These are phyloP conservation scores for Corythornis cristatus DNA, from an alignment of 2,113 vertebrate species.

Conservation along the genomic window DNA sequence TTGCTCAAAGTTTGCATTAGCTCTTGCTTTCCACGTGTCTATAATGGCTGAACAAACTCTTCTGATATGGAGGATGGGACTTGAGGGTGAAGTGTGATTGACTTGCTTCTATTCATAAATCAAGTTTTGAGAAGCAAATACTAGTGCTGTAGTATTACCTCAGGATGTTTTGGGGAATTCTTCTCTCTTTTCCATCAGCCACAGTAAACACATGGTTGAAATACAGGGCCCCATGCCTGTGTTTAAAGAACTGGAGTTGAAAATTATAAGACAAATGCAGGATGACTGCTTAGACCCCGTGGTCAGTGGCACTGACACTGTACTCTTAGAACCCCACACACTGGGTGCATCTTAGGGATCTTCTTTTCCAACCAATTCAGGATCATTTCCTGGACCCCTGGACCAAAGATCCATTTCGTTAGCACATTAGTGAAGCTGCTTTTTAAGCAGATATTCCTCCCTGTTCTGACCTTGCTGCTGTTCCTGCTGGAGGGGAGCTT, in stretches of 20 bases:
- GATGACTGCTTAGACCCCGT: not conserved
- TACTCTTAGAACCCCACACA: not conserved
- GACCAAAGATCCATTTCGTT: not conserved
- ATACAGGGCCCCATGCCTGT: not conserved
- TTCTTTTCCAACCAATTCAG: not conserved
- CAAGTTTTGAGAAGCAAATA: not conserved
- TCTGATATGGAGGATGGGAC: not conserved
- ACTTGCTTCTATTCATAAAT: not conserved
- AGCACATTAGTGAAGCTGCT: not conserved
- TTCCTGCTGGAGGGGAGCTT: not conserved
- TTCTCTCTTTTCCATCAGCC: not conserved
- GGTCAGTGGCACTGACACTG: too few species aligned
- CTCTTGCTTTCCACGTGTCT: not conserved
- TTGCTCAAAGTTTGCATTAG: not conserved
- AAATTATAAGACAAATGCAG: not conserved
- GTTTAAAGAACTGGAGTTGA: not conserved
- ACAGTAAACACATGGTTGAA: not conserved
- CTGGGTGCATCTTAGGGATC: not conserved
- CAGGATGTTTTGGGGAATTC: not conserved
- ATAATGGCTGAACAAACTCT: not conserved
- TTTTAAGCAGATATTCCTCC: not conserved
- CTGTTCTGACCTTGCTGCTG: not conserved
- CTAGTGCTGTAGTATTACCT: not conserved
- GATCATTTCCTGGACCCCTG: not conserved
- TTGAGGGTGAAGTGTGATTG: not conserved